These are phyloP conservation scores for Corythaixoides concolor DNA, from an alignment of 2,113 vertebrate genomes.

Conservation along the genomic window DNA sequence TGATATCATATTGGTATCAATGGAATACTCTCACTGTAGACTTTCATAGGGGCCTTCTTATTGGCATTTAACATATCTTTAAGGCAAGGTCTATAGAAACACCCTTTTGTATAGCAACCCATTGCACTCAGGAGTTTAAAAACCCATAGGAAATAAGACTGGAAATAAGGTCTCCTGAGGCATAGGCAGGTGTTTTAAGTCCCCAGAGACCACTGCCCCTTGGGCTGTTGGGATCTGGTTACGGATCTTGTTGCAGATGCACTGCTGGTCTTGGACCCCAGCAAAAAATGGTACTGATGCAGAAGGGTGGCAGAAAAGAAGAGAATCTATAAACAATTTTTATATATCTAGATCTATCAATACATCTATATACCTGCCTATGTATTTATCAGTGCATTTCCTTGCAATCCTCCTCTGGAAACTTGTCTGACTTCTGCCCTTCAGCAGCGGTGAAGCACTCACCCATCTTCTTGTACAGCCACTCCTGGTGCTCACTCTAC, in stretches of 20 bases:
- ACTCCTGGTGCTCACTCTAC: background rate
- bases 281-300: rapidly evolving
- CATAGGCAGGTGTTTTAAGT: background rate
- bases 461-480: background rate
- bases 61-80: background rate
- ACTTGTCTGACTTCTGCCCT: background rate
- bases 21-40: background rate
- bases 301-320: background rate
- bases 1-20: background rate
- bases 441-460: background rate
- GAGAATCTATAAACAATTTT: background rate
- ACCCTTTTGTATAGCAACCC: background rate
- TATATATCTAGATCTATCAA: background rate
- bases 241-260: background rate
- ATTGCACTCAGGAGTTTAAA: background rate
- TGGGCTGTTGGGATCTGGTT: background rate
- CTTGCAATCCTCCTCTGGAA: background rate
- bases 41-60: background rate
- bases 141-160: background rate
- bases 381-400: background rate
- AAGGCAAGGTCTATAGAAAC: background rate
- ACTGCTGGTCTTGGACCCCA: background rate
- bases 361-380: background rate
- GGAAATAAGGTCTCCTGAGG: background rate
- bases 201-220: background rate